Base-by-base conservation (phyloP, 2,113 vertebrate genomes). In the Vidua macroura region DNA sequence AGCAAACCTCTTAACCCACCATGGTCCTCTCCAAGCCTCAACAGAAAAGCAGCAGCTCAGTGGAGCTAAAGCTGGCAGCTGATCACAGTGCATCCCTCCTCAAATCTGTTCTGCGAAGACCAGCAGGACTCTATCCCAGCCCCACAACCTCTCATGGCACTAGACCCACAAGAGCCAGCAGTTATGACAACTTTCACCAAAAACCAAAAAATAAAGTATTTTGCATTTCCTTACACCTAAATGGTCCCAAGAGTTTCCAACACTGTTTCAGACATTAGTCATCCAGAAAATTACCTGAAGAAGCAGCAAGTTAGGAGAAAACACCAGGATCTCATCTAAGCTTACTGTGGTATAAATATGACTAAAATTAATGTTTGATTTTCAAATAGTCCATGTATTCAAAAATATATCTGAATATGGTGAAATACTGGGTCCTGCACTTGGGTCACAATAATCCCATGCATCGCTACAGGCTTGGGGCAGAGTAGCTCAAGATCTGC, bases 21-120 rank as follows among this genome's bases (percentile, higher is more conserved):
- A 8, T 1, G 6, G 27, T 39, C n/a, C 20, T 35, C 16, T 2
- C 7, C 51, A 74, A 80, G 7, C 21, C 48, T 77, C 0, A 0
- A 41, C 3, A 46, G 46, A 33, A 66, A 70, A 84, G 55, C 22
- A 80, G 46, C 18, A 46, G 23, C 33, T 63, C 35, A 22, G 28
- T 7, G 30, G 17, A 56, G 51, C 63, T 35, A 41, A 60, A 48
- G 7, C 8, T 24, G 43, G 30, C 1, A 6, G 43, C 35, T 49
- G 33, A 20, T 20, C 5, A 10, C 46, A 43, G 17, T 1, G 1
- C 30, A 67, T 19, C 31, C 8, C 46, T 72, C 33, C 39, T 43
- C 37, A 74, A 7, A 16, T 37, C 59, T 51, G 12, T 12, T 35
- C 46, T 46, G 41, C 31, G 15, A 76, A 56, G 59, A 58, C 9